Base-by-base conservation (phyloP, 2,888 invertebrate genomes). In the Lasioglossum leucozonium region DNA sequence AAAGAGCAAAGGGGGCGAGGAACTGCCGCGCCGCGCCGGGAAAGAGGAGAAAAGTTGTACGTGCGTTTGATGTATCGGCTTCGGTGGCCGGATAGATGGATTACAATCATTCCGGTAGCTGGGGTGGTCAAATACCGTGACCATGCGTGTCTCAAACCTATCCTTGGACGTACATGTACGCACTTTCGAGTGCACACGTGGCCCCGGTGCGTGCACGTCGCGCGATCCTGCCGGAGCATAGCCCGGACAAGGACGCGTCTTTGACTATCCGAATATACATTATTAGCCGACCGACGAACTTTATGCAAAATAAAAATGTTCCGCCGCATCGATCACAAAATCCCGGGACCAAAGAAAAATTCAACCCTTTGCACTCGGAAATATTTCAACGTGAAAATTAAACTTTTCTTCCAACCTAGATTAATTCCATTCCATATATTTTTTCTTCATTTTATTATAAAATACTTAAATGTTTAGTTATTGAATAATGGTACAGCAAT, bases 71-170 rank as follows among this genome's bases (percentile, higher is more conserved):
- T 92, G 93, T 93, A 94, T 93, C 92, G 92, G 92, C 91, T 90
- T 90, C 87, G 85, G 90, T 91, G 91, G 92, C 95, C 94, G 95
- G 95, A 95, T 94, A 95, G 95, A 94, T 94, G 94, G 94, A 95
- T 95, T 94, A 95, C 94, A 94, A 95, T 94, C 93, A 95, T 95
- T 95, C 93, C 92, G 92, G 91, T 89, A 92, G 89, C 91, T 91
- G 92, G 95, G 95, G 95, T 95, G 95, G 93, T 93, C 95, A 95
- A 94, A 93, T 92, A 95, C 93, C 95, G 94, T 95, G 95, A 94
- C 94, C 94, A 93, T 93, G 92, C 92, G 92, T 91, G 91, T 88
- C 89, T 91, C 88, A 81, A 85, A 87, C 90, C 85, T 89, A 91
- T 91, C 87, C 89, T 86, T 85, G 84, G 82, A 87, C 84, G 77